Evolutionary conservation across 2,113 vertebrate genomes (phyloP), one percentile per base, ranked within the genome.

Genomic region (Pogonocichla stellata): DNA sequence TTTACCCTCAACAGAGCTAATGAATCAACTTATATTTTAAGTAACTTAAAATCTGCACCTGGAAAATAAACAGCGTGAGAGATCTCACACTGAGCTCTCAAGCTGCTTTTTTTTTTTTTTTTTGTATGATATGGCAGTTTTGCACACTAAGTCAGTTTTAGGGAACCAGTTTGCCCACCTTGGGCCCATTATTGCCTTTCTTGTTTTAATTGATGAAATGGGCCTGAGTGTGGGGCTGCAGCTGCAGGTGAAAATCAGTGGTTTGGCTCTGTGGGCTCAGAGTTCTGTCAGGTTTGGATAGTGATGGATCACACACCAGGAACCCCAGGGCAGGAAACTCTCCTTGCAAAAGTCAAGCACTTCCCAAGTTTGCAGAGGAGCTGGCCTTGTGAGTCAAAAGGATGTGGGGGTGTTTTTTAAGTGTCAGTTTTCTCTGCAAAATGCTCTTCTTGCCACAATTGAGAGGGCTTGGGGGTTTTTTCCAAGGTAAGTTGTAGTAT

Each of bases 111-210:
- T 14, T n/a, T 56, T 58, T 65, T 42, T 56, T 47, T 54, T 62
- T 72, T 77, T 45, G 9, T 84, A 57, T 34, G 22, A 50, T 93
- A 61, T 0, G 25, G 84, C 80, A 75, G 50, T 84, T 95, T 96
- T 95, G 95, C 93, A 95, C 93, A 90, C 50, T 71, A 48, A 67
- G 20, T 66, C 67, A 69, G 56, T 73, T 93, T 19, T 83, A 62
- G 74, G 47, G 64, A 90, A 34, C 16, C 54, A n/a, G 10, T 69
- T 74, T 50, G 25, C 64, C 82, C 81, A 66, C 69, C 53, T 89
- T 43, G 25, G 61, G 69, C 61, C 77, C n/a, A 3, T 73, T 64
- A 18, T 69, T 47, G 64, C 79, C 67, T 90, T 74, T 67, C 23
- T 66, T 73, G 10, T 58, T 80, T 60, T 20, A 38, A 9, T 12